A percentile compares a stretch with the other conserved stretches of the same genome.
phyloP scores from a whole-genome alignment of 2,797 vertebrate genomes.

The Odontamblyopus rebecca region DNA sequence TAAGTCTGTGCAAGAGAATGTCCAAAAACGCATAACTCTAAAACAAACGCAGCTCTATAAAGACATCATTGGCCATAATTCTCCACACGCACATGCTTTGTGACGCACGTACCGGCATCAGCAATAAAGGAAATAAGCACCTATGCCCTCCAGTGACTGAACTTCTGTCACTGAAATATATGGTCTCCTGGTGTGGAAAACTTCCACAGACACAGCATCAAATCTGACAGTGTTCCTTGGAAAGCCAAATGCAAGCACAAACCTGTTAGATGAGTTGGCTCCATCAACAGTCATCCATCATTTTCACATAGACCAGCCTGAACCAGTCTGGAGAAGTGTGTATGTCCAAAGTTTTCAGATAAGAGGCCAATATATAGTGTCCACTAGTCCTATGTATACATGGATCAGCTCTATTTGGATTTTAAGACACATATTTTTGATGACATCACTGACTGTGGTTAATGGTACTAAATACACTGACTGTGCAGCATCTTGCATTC shows the following conservation, averaged over 20 bases:
- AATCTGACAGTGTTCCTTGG: conserved; percentile 58
- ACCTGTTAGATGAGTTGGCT: conserved; percentile 69
- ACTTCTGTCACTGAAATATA: conserved; percentile 73
- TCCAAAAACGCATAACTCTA: conserved; percentile 62
- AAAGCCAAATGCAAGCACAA: conserved; percentile 69
- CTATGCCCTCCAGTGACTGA: conserved; percentile 68
- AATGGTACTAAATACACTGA: not conserved
- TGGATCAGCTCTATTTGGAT: not conserved
- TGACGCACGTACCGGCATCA: conserved; percentile 15
- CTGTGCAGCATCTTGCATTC: conserved; percentile 27
- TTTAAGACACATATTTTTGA: not conserved
- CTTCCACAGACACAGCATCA: conserved; percentile 30
- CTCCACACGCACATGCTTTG: conserved; percentile 41
- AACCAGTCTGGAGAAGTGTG: conserved; percentile 51
- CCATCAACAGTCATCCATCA: conserved; percentile 62
- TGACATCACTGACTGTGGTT: conserved; percentile 5
- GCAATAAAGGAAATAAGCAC: conserved; percentile 55
- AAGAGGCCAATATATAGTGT: conserved; percentile 6
- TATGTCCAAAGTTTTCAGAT: conserved; percentile 25
- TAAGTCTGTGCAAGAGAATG: conserved; percentile 59
- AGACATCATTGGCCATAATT: conserved; percentile 54
- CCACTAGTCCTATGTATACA: not conserved
- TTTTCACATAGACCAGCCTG: conserved; percentile 56
- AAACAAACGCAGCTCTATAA: conserved; percentile 50
- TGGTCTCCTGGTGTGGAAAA: conserved; percentile 57